Evolutionary conservation across 1,140 invertebrate genomes (phyloP).

Genomic region (Araneus ventricosus): DNA sequence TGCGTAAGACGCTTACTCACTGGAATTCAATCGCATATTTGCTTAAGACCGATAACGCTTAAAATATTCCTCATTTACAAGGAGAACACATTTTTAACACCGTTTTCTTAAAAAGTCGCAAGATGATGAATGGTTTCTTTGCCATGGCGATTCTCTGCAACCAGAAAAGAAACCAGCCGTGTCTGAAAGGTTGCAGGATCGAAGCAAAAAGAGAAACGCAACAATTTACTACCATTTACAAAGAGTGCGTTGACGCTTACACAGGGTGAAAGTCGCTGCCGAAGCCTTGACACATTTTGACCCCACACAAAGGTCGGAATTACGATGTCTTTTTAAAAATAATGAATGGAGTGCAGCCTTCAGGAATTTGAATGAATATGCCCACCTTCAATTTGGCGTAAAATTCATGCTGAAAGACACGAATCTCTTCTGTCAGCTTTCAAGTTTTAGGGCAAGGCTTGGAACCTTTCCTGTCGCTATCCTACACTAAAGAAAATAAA

Average conservation of each 20-base stretch:
- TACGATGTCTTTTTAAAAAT: not conserved
- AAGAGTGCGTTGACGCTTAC: not conserved
- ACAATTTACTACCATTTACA: constrained; percentile 14
- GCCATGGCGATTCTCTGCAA: not conserved
- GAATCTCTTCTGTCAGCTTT: not conserved
- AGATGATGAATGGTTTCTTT: constrained; percentile 5
- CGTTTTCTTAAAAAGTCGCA: not conserved
- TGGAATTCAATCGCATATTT: too few relatives aligned
- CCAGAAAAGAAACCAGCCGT: not conserved
- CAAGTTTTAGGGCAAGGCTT: not conserved
- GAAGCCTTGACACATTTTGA: constrained; percentile 28
- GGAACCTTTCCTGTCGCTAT: too few relatives aligned
- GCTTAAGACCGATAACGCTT: too few relatives aligned
- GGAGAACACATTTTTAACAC: not conserved
- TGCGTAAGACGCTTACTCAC: too few relatives aligned
- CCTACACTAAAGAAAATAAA: too few relatives aligned
- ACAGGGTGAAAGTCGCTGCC: not conserved
- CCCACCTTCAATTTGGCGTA: not conserved
- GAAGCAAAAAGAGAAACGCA: not conserved
- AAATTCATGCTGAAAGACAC: not conserved
- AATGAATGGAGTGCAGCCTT: not conserved
- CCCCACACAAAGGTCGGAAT: not conserved
- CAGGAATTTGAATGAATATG: constrained; percentile 3
- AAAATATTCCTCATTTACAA: not conserved
- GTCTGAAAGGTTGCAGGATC: not conserved